These are phyloP conservation scores for Beroe ovata DNA, from an alignment of 37 sponge, comb jelly and placozoan genomes.

Conservation along the genomic window DNA sequence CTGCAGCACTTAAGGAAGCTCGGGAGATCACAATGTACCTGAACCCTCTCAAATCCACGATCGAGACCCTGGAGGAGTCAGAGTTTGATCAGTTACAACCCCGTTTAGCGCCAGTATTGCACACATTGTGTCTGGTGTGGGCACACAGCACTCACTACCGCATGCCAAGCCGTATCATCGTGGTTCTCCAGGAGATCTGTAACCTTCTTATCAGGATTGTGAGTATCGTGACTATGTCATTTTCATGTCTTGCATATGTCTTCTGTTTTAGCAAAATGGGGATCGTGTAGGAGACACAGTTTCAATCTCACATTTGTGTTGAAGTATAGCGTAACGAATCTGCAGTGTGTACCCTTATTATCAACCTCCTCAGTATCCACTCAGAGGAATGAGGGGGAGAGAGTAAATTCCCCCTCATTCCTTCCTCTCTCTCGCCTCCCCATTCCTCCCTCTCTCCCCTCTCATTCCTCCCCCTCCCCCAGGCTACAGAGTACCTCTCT, in stretches of 20 bases:
- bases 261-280: neutral
- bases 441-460: too few relatives aligned
- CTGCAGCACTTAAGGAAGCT: constrained; percentile 81
- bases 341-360: too few relatives aligned
- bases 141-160: constrained; percentile 84
- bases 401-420: too few relatives aligned
- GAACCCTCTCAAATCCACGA: constrained; percentile 73
- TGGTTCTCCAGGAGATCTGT: constrained; percentile 88
- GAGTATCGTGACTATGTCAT: too few relatives aligned
- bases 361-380: too few relatives aligned
- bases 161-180: constrained; percentile 83
- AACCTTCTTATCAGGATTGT: constrained; percentile 89
- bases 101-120: constrained; percentile 77
- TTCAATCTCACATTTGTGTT: too few relatives aligned
- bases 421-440: too few relatives aligned
- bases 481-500: constrained; percentile 70
- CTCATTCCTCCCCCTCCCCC: neutral
- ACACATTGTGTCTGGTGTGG: constrained; percentile 88
- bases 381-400: too few relatives aligned
- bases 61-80: constrained; percentile 86
- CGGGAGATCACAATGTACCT: constrained; percentile 82
- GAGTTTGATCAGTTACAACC: constrained; percentile 77
- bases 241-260: neutral
- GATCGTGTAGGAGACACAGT: neutral
- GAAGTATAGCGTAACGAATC: too few relatives aligned